phyloP scores from a whole-genome alignment of 2,888 invertebrate species.

The Drosophila nr. medialis region DNA sequence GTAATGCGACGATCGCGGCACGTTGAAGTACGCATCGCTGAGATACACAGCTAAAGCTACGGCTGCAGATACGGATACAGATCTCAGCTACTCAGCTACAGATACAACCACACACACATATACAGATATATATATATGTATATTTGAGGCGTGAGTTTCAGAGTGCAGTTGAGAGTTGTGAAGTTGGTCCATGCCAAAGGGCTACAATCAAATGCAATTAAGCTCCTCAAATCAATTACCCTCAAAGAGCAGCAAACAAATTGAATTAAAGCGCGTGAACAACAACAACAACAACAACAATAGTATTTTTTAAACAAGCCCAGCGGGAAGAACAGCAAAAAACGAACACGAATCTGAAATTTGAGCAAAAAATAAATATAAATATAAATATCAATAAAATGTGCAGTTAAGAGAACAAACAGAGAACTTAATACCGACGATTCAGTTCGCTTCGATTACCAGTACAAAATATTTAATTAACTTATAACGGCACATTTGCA shows the following conservation, averaged over 20 bases:
- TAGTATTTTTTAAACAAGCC: not conserved
- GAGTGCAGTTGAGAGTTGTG: constrained; percentile 26
- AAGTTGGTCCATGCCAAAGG: constrained; percentile 30
- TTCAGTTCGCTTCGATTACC: not conserved
- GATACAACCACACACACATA: not conserved
- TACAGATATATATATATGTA: not conserved
- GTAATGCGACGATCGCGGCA: constrained; percentile 81
- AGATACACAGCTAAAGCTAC: constrained; percentile 9
- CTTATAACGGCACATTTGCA: constrained; percentile 43
- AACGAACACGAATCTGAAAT: not conserved
- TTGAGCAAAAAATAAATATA: not conserved
- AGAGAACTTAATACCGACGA: not conserved
- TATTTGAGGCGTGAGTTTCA: constrained; percentile 23
- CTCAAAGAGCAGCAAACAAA: constrained; percentile 51
- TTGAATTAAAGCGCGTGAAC: constrained; percentile 76
- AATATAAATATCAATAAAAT: not conserved
- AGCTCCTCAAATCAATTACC: constrained; percentile 70
- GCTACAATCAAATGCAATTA: constrained; percentile 76
- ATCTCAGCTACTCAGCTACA: not conserved
- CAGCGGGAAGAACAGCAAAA: not conserved
- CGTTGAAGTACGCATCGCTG: constrained; percentile 63
- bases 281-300: constrained; percentile 30
- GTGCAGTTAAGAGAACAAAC: constrained; percentile 6
- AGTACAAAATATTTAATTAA: constrained; percentile 23
- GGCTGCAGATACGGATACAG: constrained; percentile 4